Evolutionary conservation across 2,888 invertebrate species (phyloP), one percentile per base, ranked within the genome.

Genomic region (Aporophyla lueneburgensis): DNA sequence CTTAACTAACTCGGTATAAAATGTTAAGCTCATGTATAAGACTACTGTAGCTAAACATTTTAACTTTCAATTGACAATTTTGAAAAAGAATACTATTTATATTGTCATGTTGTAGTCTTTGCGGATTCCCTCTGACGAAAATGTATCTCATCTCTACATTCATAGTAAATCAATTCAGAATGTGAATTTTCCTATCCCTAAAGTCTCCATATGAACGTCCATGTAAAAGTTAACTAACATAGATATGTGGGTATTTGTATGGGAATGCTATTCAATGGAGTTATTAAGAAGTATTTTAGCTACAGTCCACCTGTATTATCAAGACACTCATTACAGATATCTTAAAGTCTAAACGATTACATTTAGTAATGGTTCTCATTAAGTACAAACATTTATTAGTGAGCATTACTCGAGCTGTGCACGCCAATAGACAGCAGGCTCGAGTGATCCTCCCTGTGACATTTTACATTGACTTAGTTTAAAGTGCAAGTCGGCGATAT

Each of bases 1-100:
- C 88, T 88, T 83, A 87, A 87, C 90, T 91, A 91, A 85, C 88
- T 87, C 88, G 89, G 92, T 95, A 94, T 89, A 94, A 95, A 94
- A 94, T 89, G 88, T 87, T 95, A 96, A 96, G 95, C 95, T 96
- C 96, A 86, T 90, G 89, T 91, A 90, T 92, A 91, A 90, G 88
- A 92, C 93, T 89, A 91, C 92, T 93, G 94, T 93, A 93, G 93
- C 94, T 92, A 91, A 91, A 87, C 71, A 71, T 69, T 71, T 71
- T 78, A 73, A 82, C 63, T 67, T 75, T 71, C 75, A 88, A 81
- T 78, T 81, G 88, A 78, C 85, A 86, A 77, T 81, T 75, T 79
- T 69, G 70, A 62, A 72, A 79, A 74, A 61, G 71, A 75, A 78
- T 72, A 66, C 69, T 71, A 59, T 71, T 75, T 68, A 74, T 84